A percentile compares a stretch with the other conserved stretches of the same genome.
These are phyloP conservation scores for Aricia artaxerxes DNA, from an alignment of 2,888 invertebrate species.

Conservation along the genomic window DNA sequence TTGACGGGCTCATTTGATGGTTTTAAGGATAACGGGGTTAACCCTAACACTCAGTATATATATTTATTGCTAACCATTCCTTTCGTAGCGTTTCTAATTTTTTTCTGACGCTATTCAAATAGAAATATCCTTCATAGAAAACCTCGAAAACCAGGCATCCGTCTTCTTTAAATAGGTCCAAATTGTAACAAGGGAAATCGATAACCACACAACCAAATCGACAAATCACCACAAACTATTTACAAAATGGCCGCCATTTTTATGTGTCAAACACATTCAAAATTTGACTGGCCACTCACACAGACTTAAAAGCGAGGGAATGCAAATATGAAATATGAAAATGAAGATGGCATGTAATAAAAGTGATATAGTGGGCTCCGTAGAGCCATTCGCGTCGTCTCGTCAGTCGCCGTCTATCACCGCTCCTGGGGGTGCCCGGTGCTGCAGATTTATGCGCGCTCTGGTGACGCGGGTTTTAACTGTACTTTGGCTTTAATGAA, in stretches of 20 bases:
- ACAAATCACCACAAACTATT: not conserved
- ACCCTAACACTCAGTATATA: too few species aligned
- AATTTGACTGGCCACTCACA: conserved; percentile 35
- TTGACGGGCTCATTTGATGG: too few species aligned
- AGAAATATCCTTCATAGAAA: too few species aligned
- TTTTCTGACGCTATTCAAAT: too few species aligned
- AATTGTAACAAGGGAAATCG: not conserved
- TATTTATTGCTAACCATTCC: too few species aligned
- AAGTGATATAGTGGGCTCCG: conserved; percentile 89
- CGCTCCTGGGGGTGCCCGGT: conserved; percentile 50
- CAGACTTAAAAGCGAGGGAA: conserved; percentile 46
- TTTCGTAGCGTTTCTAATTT: too few species aligned
- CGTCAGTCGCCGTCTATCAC: conserved; percentile 89
- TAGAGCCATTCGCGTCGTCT: conserved; percentile 87
- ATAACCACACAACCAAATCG: not conserved
- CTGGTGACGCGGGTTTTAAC: conserved; percentile 67
- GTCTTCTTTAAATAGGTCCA: too few species aligned
- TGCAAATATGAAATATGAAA: conserved; percentile 83
- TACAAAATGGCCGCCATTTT: conserved; percentile 23
- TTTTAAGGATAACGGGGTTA: too few species aligned
- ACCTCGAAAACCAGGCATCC: too few species aligned
- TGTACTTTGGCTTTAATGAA: conserved; percentile 38
- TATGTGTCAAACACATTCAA: conserved; percentile 27
- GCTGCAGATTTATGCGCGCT: conserved; percentile 71
- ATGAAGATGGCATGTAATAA: conserved; percentile 88